These are phyloP conservation scores for Ferrisia virgata DNA, from an alignment of 2,888 invertebrate genomes.

Conservation along the genomic window DNA sequence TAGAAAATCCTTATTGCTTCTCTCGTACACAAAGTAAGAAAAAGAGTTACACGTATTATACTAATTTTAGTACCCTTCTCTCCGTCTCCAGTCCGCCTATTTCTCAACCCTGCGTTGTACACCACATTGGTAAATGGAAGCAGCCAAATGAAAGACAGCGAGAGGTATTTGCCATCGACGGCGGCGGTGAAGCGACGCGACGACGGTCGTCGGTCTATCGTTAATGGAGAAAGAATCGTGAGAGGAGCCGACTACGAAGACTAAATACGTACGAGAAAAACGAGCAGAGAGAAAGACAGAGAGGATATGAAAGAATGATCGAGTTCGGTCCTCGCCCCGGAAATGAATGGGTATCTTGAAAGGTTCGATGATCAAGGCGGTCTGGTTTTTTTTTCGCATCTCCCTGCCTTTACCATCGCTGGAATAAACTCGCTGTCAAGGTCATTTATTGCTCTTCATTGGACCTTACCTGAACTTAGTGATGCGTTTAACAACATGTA, in stretches of 20 bases:
- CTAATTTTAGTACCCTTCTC: no score
- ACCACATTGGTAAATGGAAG: no score
- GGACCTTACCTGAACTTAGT: constrained; percentile 39
- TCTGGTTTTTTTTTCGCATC: constrained; percentile 42
- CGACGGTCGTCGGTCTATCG: no score
- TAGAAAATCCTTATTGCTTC: no score
- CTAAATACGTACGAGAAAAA: not conserved
- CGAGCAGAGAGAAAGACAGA: not conserved
- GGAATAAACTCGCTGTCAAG: constrained; percentile 39
- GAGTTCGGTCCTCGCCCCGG: constrained; percentile 42
- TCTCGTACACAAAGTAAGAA: no score
- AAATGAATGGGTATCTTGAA: constrained; percentile 38
- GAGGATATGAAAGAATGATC: constrained; percentile 41
- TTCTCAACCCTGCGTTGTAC: no score
- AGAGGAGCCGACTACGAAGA: not conserved
- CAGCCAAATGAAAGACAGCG: no score
- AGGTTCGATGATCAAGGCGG: constrained; percentile 43
- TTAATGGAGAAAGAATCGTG: no score
- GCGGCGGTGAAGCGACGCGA: no score
- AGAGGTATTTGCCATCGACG: no score
- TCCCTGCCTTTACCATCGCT: constrained; percentile 10
- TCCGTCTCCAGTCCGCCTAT: no score
- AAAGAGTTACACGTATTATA: no score
- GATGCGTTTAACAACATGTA: constrained; percentile 32
- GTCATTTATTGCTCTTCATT: constrained; percentile 43